phyloP scores from a whole-genome alignment of 2,113 vertebrate genomes.

The Gobiocypris rarus region DNA sequence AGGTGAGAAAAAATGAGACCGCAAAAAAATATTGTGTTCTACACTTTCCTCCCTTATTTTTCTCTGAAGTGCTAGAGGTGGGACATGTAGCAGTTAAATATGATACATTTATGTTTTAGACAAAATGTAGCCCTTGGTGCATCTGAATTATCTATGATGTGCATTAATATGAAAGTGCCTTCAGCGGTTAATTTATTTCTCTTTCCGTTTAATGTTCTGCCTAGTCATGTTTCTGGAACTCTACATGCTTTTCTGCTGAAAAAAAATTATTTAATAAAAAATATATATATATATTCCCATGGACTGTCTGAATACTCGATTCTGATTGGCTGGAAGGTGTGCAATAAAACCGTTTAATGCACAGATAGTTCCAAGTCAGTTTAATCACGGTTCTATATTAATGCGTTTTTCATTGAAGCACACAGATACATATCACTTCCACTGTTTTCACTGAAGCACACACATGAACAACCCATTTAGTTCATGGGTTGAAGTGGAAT shows the following conservation, averaged over 20 bases:
- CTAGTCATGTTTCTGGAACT: slow-evolving; percentile 6
- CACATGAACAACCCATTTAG: too few species aligned
- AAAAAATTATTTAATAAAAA: too few species aligned
- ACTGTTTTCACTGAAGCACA: too few species aligned
- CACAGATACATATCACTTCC: too few species aligned
- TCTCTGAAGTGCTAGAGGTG: neutral
- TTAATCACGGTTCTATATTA: too few species aligned
- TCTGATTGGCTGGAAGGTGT: too few species aligned
- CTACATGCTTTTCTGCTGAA: neutral
- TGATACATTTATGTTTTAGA: slow-evolving; percentile 42
- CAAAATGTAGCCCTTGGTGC: neutral
- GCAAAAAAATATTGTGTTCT: slow-evolving; percentile 1
- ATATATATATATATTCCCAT: too few species aligned
- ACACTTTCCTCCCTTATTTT: slow-evolving; percentile 1
- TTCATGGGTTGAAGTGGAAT: too few species aligned
- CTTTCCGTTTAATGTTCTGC: neutral
- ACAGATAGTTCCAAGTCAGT: too few species aligned
- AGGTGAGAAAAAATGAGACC: neutral
- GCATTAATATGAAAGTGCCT: slow-evolving; percentile 30
- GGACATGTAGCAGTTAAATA: slow-evolving; percentile 25
- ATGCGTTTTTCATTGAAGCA: too few species aligned
- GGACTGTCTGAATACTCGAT: too few species aligned
- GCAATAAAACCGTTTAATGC: too few species aligned
- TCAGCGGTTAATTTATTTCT: neutral
- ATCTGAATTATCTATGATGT: slow-evolving; percentile 45